Conservation (phyloP, 1,140 invertebrate species). For the Lucilia cuprina region DNA sequence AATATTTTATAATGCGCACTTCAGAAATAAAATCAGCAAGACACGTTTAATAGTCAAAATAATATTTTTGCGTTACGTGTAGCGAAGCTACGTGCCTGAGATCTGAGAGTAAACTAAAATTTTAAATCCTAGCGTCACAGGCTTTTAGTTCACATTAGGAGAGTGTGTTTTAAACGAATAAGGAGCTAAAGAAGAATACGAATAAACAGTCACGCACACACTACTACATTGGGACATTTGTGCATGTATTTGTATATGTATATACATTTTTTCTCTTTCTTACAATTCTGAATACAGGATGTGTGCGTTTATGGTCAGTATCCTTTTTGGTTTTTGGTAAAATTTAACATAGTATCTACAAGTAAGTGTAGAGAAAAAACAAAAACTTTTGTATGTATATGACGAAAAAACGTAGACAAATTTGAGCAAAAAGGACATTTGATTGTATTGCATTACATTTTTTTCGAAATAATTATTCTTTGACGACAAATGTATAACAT, state of each 20-base stretch:
- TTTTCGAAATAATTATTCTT: too few species aligned
- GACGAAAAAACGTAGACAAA: too few species aligned
- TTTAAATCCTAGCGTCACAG: conserved; percentile 27
- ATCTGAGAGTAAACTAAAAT: conserved; percentile 39
- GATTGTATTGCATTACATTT: too few species aligned
- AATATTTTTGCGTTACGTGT: conserved; percentile 20
- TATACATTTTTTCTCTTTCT: not conserved
- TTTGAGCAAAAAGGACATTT: too few species aligned
- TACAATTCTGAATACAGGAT: not conserved
- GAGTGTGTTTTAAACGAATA: not conserved
- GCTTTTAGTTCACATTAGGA: too few species aligned
- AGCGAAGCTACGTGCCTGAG: conserved; percentile 35
- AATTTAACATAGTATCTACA: not conserved
- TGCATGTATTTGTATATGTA: not conserved
- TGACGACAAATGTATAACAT: too few species aligned
- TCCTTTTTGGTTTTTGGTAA: not conserved
- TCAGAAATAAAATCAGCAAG: conserved; percentile 19
- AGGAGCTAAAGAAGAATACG: not conserved
- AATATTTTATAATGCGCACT: conserved; percentile 39
- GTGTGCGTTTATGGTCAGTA: conserved; percentile 10
- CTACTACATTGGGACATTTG: not conserved
- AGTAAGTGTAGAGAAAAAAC: not conserved
- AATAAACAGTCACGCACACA: conserved; percentile 5
- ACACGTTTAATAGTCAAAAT: not conserved
- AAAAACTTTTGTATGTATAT: too few species aligned